Base-by-base conservation (phyloP, 2,888 invertebrate species). In the Caenorhabditis sp. region DNA sequence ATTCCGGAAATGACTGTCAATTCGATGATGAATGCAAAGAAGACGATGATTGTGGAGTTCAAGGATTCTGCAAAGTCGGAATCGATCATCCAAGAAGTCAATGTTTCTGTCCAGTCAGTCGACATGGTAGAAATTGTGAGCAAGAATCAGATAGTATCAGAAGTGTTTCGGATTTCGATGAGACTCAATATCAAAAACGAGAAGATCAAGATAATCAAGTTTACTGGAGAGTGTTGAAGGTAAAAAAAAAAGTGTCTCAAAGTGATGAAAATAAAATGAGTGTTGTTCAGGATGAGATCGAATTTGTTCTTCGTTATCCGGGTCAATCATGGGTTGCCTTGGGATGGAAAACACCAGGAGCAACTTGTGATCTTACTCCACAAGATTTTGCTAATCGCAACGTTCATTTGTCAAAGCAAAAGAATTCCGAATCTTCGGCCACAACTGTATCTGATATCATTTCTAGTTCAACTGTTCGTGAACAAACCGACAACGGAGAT, bases 91-190 rank as follows among this genome's bases (percentile, higher is more conserved):
- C 74, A n/a, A 69, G 67, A 59, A 59, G 73, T n/a, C 79, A 79
- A 37, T 97, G 97, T 88, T 97, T 93, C 89, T 97, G 96, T 87
- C 92, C 94, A 69, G 91, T 92, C 63, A 96, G 96, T 19, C 95
- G 93, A 91, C 94, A 92, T 86, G 83, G 83, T 57, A 61, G 66
- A 58, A 71, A 70, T 31, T 83, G 83, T 63, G 76, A 81, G 54
- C 64, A 71, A 69, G 73, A 70, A 57, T 77, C 76, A 26, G 76
- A 76, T 49, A 75, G 71, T 24, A 69, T 81, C 51, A 62, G 73
- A 2, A 71, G 68, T 12, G 65, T 78, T n/a, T 49, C 67, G 12
- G 77, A 78, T 24, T 83, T 84, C 55, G 84, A 84, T 58, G 74
- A 72, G 26, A 66, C 75, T 12, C 68, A 69, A 19, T 83, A 83